Conservation (phyloP, 1,140 invertebrate species). For the Polypedilum pembai region DNA sequence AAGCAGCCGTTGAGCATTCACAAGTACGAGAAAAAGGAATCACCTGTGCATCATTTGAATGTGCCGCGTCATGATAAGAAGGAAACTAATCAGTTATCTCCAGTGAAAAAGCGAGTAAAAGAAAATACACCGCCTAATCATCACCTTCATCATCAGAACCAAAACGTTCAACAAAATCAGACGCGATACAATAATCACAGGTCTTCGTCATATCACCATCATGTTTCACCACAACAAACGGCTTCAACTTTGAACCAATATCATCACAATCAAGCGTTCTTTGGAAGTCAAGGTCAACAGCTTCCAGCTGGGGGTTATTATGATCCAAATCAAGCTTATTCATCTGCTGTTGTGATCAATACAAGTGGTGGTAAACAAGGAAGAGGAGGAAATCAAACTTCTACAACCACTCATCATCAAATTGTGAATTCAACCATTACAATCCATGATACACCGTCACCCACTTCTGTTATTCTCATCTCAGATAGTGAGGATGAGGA, state of each 20-base stretch:
- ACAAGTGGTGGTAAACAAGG: slow-evolving; percentile 33
- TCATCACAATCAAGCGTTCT: not conserved
- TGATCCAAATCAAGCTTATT: slow-evolving; percentile 3
- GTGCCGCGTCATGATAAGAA: slow-evolving; percentile 64
- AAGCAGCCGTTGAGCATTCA: slow-evolving; percentile 44
- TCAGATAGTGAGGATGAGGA: slow-evolving; percentile 90
- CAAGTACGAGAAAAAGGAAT: slow-evolving; percentile 44
- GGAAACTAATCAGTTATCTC: slow-evolving; percentile 84
- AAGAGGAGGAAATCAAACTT: slow-evolving; percentile 32
- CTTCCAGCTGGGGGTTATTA: slow-evolving; percentile 32
- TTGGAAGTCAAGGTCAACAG: slow-evolving; percentile 34
- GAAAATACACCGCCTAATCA: slow-evolving; percentile 83
- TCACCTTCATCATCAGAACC: slow-evolving; percentile 38
- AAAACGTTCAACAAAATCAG: slow-evolving; percentile 29
- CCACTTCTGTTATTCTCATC: slow-evolving; percentile 91
- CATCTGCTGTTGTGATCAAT: not conserved
- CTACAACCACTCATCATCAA: slow-evolving; percentile 37
- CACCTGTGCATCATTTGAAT: slow-evolving; percentile 43
- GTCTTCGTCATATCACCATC: slow-evolving; percentile 26
- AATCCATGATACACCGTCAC: slow-evolving; percentile 86
- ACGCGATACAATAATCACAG: slow-evolving; percentile 30
- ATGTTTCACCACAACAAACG: not conserved
- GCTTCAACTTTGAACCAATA: not conserved
- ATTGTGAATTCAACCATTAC: slow-evolving; percentile 58
- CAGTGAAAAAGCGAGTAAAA: slow-evolving; percentile 96